Evolutionary conservation across 2,888 invertebrate genomes (phyloP), one percentile per base, ranked within the genome.

Genomic region (Linyphia triangularis): DNA sequence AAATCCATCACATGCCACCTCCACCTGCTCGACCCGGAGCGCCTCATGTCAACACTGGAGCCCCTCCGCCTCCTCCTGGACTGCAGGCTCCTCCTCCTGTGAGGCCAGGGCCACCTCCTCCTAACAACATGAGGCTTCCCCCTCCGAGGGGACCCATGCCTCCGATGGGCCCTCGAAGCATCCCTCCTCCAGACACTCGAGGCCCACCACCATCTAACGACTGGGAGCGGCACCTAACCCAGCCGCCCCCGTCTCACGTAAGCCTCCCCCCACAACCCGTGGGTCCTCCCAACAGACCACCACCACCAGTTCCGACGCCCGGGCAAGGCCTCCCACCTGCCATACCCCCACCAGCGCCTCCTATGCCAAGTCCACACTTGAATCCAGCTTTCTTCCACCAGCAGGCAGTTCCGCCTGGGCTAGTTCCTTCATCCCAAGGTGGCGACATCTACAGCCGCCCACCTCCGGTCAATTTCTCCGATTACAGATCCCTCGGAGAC

Each of bases 301-400:
- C 90, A 16, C 91, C 91, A 9, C 90, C 90, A 16, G 90, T 90
- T 26, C 89, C 84, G 13, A 70, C 75, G 24, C 89, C 90, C 16
- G 88, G 89, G 63, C 90, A 90, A 40, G 89, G 90, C 10, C 85
- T 90, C 79, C 91, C 91, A n/a, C 91, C 91, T 26, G 75, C 82
- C 24, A 78, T 90, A 13, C 85, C 90, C 6, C 88, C 88, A n/a
- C 90, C 90, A 40, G 85, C 89, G 9, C 90, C 88, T 0, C 91
- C 90, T 57, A 83, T 89, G 59, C 93, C 93, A n/a, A 97, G 98
- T 30, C 98, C 98, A 70, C 98, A 98, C 93, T 97, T 98, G 91
- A 98, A 98, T 94, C 98, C 98, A 59, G 98, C 98, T 89, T 98
- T 98, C 95, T 98, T 98, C 93, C 93, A 90, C 65, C 90, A 93